Base-by-base conservation (phyloP, 2,113 vertebrate genomes). In the Phodopus roborovskii region DNA sequence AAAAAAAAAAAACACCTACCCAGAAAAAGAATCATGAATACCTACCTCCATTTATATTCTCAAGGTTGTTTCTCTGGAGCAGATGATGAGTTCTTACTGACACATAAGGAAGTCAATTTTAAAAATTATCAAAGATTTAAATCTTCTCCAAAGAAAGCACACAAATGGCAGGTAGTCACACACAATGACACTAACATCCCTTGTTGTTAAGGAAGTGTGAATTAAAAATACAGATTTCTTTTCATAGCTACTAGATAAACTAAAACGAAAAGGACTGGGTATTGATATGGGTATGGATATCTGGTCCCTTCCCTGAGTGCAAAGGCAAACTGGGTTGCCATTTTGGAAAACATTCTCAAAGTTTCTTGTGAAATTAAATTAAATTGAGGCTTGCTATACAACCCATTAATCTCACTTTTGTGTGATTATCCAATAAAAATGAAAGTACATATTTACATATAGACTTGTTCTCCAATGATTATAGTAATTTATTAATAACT, bases 371-470 rank as follows among this genome's bases (percentile, higher is more conserved):
- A 88, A 30, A 86, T 91, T 92, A 73, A 83, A 74, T 74, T 58
- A 64, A 90, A 87, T 58, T 66, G 56, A 60, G 68, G n/a, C 70
- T 74, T 88, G 33, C 24, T 42, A n/a, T 10, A 12, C 68, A 28
- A 42, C 24, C 50, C 24, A 74, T 56, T 74, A 74, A 88, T 73
- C 86, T 70, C 24, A 42, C 70, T 74, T 88, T 88, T 58, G 90
- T 45, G 17, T 86, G 90, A 71, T 86, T 88, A 64, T 33, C 13
- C 53, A 85, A 85, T 39, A 88, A 91, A 97, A 95, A 91, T 73
- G 33, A 77, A 95, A 92, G 48, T 2, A 66, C 3, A 75, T 71
- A 68, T 39, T 7, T 64, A 68, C 77, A 87, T 7, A 89, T 12
- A 94, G n/a, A 71, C 28, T 56, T 87, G n/a, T 64, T 45, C 8